These are phyloP conservation scores for Sapayoa aenigma DNA, from an alignment of 2,113 vertebrate species.

Conservation along the genomic window DNA sequence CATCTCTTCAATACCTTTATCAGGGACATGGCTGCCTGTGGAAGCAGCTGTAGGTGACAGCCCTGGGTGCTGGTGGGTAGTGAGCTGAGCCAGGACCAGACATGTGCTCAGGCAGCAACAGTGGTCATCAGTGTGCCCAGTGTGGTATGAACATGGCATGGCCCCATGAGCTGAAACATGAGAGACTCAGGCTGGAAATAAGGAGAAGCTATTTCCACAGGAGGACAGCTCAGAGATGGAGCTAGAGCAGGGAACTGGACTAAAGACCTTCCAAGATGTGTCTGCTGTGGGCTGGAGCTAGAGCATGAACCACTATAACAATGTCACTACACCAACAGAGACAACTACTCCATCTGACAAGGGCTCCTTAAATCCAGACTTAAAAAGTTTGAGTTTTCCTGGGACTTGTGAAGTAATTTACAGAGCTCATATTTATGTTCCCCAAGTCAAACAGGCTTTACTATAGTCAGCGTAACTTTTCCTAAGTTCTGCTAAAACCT, in stretches of 20 bases:
- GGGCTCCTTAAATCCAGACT: neutral
- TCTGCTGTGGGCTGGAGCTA: neutral
- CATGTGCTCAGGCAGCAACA: neutral
- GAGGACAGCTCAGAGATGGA: neutral
- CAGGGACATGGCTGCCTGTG: neutral
- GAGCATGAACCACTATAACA: neutral
- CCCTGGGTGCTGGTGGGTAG: neutral
- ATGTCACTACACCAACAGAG: neutral
- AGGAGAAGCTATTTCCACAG: neutral
- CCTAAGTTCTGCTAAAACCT: neutral
- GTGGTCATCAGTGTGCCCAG: neutral
- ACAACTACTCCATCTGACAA: neutral
- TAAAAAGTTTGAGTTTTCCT: neutral
- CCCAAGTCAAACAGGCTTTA: neutral
- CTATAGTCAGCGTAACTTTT: neutral
- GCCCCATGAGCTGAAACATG: neutral
- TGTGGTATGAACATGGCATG: neutral
- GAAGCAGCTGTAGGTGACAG: neutral
- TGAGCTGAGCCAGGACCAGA: neutral
- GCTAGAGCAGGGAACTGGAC: neutral
- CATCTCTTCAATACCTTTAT: neutral
- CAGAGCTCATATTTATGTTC: neutral
- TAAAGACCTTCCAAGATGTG: neutral
- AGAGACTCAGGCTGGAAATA: neutral
- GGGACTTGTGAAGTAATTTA: neutral